Evolutionary conservation across 1,140 invertebrate genomes (phyloP).

Genomic region (Drosophila willistoni): DNA sequence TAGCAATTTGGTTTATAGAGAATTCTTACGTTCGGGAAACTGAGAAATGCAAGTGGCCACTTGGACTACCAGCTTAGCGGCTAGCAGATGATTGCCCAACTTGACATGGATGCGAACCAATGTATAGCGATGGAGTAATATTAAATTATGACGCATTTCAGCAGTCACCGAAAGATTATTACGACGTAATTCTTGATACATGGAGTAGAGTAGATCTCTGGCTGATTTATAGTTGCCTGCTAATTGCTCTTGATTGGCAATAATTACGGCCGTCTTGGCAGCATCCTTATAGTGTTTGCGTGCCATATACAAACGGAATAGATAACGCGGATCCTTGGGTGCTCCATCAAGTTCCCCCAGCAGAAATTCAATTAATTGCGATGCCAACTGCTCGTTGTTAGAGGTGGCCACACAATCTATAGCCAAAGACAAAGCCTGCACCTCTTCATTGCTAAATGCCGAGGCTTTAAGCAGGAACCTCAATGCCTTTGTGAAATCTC

Average conservation of each 20-base stretch:
- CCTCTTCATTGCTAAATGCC: conserved; percentile 87
- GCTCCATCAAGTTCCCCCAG: conserved; percentile 95
- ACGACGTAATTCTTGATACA: conserved; percentile 87
- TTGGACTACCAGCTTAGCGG: conserved; percentile 94
- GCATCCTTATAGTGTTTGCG: conserved; percentile 96
- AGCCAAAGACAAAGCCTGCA: conserved; percentile 91
- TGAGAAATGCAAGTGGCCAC: conserved; percentile 97
- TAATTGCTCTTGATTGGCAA: conserved; percentile 97
- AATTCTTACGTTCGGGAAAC: conserved; percentile 95
- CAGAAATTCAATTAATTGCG: conserved; percentile 93
- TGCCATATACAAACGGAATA: conserved; percentile 98
- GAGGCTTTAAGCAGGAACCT: conserved; percentile 91
- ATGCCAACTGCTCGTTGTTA: conserved; percentile 92
- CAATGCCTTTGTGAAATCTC: conserved; percentile 94
- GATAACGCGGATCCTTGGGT: conserved; percentile 97
- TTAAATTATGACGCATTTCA: conserved; percentile 90
- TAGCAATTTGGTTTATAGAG: neutral
- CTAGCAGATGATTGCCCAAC: conserved; percentile 93
- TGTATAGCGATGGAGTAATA: conserved; percentile 97
- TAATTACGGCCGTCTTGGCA: conserved; percentile 98
- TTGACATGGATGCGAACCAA: conserved; percentile 95
- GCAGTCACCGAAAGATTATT: conserved; percentile 86
- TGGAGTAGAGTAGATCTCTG: conserved; percentile 95
- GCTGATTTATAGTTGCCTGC: conserved; percentile 96
- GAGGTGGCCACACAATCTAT: conserved; percentile 96